Base-by-base conservation (phyloP, 2,797 vertebrate genomes). In the Leptatherina wallacei region DNA sequence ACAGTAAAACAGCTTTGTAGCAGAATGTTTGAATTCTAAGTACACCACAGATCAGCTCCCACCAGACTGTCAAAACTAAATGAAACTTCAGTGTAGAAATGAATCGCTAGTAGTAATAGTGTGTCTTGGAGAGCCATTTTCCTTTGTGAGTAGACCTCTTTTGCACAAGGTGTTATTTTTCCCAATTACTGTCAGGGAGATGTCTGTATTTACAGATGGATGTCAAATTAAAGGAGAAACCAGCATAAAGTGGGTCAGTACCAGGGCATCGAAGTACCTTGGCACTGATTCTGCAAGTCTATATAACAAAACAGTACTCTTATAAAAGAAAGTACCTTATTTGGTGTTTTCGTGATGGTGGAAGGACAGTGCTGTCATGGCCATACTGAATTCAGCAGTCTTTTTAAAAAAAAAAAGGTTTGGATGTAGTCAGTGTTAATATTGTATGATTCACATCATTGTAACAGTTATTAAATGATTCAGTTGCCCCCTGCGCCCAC, bases 111-210 rank as follows among this genome's bases (percentile, higher is more conserved):
- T 22, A 69, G n/a, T 60, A 4, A 24, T 16, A 18, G 33, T 65
- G 20, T 36, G 18, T 18, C 64, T 14, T 65, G 13, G 32, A 67
- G 27, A 35, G 22, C 54, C 18, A 57, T 33, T 42, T 54, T 44
- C 42, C 42, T 44, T 56, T 52, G 55, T 75, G 54, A 12, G 35
- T 49, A 73, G 57, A 74, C 38, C 30, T 57, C 40, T 40, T 60
- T 33, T 42, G 40, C 36, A 66, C 10, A 27, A 42, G 36, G 55
- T 54, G 18, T 32, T 49, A 76, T 63, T 81, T 60, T 76, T 54
- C 65, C 35, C 44, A 74, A 69, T 78, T 84, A 71, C 38, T 70
- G 27, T 67, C 66, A 59, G 16, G 29, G 56, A 70, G 68, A 65
- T 49, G 66, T 56, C 73, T 77, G 63, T 72, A 66, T 75, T 78